Evolutionary conservation across 1,140 invertebrate genomes (phyloP), one percentile per base, ranked within the genome.

Genomic region (Drosophila eugracilis): DNA sequence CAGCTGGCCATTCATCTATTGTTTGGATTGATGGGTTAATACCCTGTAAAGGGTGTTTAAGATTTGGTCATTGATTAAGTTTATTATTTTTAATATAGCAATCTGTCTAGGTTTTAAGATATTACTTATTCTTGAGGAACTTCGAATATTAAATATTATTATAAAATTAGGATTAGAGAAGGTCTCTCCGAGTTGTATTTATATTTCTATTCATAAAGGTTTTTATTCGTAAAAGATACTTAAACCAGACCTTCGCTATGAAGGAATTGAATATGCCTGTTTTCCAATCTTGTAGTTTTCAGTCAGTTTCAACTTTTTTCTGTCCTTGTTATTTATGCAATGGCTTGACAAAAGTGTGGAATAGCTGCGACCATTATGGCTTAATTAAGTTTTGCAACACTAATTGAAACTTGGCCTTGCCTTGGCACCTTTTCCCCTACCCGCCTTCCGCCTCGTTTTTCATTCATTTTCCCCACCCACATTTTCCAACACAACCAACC

Each of bases 321-420:
- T 36, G 4, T 19, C n/a, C 55, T 32, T 47, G 70, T 84, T 84
- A 84, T 84, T 84, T 83, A 84, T 83, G 79, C 55, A 53, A 54
- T 39, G 77, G 28, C 49, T 58, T 37, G 58, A 39, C 17, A 52
- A 21, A 50, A 58, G 42, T 58, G 42, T 28, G 10, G 21, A 34
- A 17, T 34, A 41, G 42, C 59, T 50, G 42, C 55, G 32, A 34
- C 59, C 53, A 73, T 84, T 72, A 79, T 76, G 59, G 81, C 81
- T 81, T 85, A 81, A 86, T 85, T 85, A 70, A 86, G 83, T 86
- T 88, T 77, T 36, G 21, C 63, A 62, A 71, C 74, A 88, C 83
- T 86, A 86, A 88, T 86, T 86, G 83, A 88, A 86, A 81, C 62
- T 81, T 49, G 71, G 67, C 73, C 62, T 44, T 44, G 34, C 30